Evolutionary conservation across 2,797 vertebrate genomes (phyloP).

Genomic region (Syngnathus rostellatus): DNA sequence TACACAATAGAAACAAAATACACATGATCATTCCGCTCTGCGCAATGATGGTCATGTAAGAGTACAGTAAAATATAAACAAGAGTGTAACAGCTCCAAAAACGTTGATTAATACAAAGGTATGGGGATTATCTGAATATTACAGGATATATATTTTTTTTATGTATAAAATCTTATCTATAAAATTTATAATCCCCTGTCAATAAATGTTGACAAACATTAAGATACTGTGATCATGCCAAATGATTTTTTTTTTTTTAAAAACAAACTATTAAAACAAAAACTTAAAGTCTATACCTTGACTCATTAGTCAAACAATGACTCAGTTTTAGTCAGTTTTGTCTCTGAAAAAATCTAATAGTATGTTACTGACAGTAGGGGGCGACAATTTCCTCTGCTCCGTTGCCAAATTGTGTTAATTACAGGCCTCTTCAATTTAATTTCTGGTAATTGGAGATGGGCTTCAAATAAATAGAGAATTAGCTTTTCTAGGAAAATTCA

Average conservation of each 20-base stretch:
- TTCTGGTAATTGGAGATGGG: slow-evolving; percentile 64
- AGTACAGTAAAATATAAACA: slow-evolving; percentile 77
- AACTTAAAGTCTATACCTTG: slow-evolving; percentile 1
- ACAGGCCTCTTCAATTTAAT: slow-evolving; percentile 44
- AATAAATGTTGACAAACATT: slow-evolving; percentile 51
- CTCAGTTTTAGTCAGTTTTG: not conserved
- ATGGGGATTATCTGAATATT: slow-evolving; percentile 18
- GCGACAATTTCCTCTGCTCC: not conserved
- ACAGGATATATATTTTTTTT: not conserved
- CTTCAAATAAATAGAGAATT: slow-evolving; percentile 25
- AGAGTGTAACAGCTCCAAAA: slow-evolving; percentile 68
- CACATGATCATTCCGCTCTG: slow-evolving; percentile 96
- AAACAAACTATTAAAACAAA: slow-evolving; percentile 10
- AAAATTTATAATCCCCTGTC: slow-evolving; percentile 38
- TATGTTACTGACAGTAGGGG: not conserved
- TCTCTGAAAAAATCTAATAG: not conserved
- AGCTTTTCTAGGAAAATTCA: slow-evolving; percentile 49
- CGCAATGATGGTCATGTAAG: slow-evolving; percentile 94
- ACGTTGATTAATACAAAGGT: slow-evolving; percentile 69
- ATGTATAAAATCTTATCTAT: not conserved
- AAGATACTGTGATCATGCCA: slow-evolving; percentile 17
- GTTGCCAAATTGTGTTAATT: slow-evolving; percentile 41
- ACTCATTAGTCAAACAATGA: not conserved
- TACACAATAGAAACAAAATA: slow-evolving; percentile 77
- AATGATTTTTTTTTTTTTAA: not conserved